These are phyloP conservation scores for Jordanella pulchra DNA, from an alignment of 2,797 vertebrate genomes.

Conservation along the genomic window DNA sequence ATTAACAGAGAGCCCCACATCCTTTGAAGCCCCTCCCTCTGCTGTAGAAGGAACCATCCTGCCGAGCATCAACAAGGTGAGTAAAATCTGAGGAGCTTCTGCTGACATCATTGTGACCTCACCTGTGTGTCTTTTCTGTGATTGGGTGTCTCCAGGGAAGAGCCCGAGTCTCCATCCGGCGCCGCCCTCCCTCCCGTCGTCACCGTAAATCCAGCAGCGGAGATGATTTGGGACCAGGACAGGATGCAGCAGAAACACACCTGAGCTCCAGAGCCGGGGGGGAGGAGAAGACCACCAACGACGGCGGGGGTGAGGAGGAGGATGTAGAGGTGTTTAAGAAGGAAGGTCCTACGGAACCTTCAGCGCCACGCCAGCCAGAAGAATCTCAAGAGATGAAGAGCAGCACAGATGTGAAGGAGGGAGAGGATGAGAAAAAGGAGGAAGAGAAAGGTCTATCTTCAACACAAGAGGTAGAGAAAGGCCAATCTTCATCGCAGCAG, in stretches of 20 bases:
- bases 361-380: not conserved
- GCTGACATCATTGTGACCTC: not conserved
- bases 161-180: slow-evolving; percentile 74
- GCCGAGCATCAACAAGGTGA: slow-evolving; percentile 74
- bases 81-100: not conserved
- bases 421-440: not conserved
- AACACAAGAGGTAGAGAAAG: not conserved
- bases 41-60: slow-evolving; percentile 65
- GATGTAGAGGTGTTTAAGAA: slow-evolving; percentile 26
- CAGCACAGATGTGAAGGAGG: not conserved
- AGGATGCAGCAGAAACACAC: slow-evolving; percentile 16
- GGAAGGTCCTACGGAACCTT: slow-evolving; percentile 7
- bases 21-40: slow-evolving; percentile 71
- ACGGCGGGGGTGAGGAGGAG: not conserved
- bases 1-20: slow-evolving; percentile 53
- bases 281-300: not conserved
- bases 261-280: not conserved
- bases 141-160: slow-evolving; percentile 61
- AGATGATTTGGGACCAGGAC: slow-evolving; percentile 43
- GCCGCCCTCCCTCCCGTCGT: slow-evolving; percentile 76
- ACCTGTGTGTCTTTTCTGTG: slow-evolving; percentile 3
- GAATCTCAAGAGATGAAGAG: not conserved
- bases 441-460: slow-evolving; percentile 6
- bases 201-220: slow-evolving; percentile 69
- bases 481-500: not conserved